A percentile compares a stretch with the other conserved stretches of the same genome.
These are phyloP conservation scores for Drosophila pallidifrons DNA, from an alignment of 1,140 invertebrate genomes.

Conservation along the genomic window DNA sequence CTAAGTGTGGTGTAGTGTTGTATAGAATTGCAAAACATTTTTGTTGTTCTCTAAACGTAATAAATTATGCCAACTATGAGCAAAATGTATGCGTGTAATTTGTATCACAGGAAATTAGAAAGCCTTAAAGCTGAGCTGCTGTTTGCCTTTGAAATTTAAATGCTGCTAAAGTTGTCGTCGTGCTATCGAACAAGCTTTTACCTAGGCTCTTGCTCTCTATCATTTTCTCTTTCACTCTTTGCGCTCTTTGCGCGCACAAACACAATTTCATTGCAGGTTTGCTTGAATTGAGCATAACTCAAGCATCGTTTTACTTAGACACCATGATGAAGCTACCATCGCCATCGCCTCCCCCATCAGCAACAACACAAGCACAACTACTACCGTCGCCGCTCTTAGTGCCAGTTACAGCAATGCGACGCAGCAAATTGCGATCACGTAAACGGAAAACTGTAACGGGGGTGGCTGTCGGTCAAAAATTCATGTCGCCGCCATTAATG, in stretches of 20 bases:
- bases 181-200: constrained; percentile 38
- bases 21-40: neutral
- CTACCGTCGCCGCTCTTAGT: neutral
- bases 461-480: constrained; percentile 31
- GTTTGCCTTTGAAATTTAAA: constrained; percentile 44
- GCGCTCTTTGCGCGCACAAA: constrained; percentile 41
- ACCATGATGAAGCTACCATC: constrained; percentile 27
- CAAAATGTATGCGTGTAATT: neutral
- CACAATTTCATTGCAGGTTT: constrained; percentile 70
- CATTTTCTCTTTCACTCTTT: constrained; percentile 49
- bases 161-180: constrained; percentile 38
- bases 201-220: constrained; percentile 40
- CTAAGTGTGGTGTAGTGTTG: constrained; percentile 20
- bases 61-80: constrained; percentile 29
- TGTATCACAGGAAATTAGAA: constrained; percentile 1
- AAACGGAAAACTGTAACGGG: constrained; percentile 38
- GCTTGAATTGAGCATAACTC: constrained; percentile 72
- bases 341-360: constrained; percentile 13
- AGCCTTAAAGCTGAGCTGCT: too few species aligned
- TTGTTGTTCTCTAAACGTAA: constrained; percentile 25
- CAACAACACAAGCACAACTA: constrained; percentile 4
- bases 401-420: constrained; percentile 35
- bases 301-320: constrained; percentile 72
- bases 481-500: constrained; percentile 32
- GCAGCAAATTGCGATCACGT: constrained; percentile 61